Conservation (phyloP, 2,797 vertebrate species). For the Gymnothorax reevesii region DNA sequence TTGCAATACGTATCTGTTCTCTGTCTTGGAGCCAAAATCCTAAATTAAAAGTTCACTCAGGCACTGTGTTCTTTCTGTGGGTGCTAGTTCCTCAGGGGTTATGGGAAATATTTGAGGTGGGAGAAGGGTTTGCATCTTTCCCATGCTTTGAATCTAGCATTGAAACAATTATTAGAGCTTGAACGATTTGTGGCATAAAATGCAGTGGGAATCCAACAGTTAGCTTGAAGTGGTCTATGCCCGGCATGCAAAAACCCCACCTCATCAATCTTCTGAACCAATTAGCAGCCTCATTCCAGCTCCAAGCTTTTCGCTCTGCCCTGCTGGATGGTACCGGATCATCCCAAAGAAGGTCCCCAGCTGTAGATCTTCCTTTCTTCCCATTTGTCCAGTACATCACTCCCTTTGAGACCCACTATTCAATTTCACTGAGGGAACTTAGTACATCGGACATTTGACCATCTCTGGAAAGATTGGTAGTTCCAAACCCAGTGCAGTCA, state of each 20-base stretch:
- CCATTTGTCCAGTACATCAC: background rate
- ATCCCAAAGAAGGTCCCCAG: background rate
- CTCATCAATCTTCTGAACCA: background rate
- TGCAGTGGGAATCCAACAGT: background rate
- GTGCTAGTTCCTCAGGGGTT: background rate
- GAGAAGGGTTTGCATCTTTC: background rate
- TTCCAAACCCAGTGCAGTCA: too few species aligned
- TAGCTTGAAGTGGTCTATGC: background rate
- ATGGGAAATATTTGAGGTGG: background rate
- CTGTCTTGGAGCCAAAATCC: background rate
- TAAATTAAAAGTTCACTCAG: slow-evolving; percentile 6
- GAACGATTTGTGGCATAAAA: background rate
- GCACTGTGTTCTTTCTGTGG: background rate
- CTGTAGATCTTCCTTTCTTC: background rate
- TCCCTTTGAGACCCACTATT: background rate
- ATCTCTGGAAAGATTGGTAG: too few species aligned
- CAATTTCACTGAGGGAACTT: too few species aligned
- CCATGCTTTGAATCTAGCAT: background rate
- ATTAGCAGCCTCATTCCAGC: too few species aligned
- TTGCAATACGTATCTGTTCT: background rate
- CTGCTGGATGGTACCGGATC: too few species aligned
- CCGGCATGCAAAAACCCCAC: background rate
- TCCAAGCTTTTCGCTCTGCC: too few species aligned
- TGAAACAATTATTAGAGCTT: background rate
- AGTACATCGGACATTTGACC: too few species aligned